These are phyloP conservation scores for Pipistrellus pipistrellus DNA, from an alignment of 2,797 vertebrate species.

Conservation along the genomic window DNA sequence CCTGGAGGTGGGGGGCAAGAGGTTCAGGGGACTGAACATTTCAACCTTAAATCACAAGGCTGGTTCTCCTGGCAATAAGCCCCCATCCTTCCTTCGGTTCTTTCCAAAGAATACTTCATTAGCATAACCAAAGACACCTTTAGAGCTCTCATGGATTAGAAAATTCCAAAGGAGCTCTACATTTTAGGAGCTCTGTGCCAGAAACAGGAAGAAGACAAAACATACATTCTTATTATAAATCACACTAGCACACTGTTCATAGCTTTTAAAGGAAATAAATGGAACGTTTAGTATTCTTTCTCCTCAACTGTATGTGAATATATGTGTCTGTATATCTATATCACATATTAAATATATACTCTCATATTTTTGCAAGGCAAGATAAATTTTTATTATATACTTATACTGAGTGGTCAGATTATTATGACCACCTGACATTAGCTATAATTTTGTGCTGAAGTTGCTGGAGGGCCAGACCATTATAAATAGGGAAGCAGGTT, in stretches of 20 bases:
- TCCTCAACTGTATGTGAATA: neutral
- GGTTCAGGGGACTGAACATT: neutral
- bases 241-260: neutral
- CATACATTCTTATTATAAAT: neutral
- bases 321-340: neutral
- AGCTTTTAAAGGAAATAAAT: conserved; percentile 44
- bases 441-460: too few species aligned
- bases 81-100: neutral
- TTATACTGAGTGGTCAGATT: neutral
- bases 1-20: neutral
- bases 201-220: neutral
- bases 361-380: conserved; percentile 16
- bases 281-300: neutral
- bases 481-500: too few species aligned
- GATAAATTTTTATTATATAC: conserved; percentile 26
- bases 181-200: neutral
- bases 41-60: neutral
- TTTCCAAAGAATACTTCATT: neutral
- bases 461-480: too few species aligned
- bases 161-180: neutral
- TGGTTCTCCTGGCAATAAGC: neutral
- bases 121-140: neutral
- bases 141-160: neutral
- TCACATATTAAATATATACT: neutral
- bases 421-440: too few species aligned